These are phyloP conservation scores for Tetanocera ferruginea DNA, from an alignment of 2,888 invertebrate genomes.

Conservation along the genomic window DNA sequence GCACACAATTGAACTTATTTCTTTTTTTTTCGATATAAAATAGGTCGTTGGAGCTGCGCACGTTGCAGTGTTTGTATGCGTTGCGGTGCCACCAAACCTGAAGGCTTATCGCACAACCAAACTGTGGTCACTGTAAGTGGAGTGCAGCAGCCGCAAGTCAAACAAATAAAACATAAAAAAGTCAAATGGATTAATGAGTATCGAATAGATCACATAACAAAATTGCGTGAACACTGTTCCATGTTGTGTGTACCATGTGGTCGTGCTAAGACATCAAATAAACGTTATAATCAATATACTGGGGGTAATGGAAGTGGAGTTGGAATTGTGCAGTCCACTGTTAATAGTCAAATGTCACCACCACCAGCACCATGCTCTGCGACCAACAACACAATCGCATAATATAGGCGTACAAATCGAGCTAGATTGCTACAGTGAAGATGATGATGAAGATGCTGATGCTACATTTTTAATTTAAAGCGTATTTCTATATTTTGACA, in stretches of 20 bases:
- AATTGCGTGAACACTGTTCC: slow-evolving; percentile 66
- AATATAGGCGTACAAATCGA: neutral
- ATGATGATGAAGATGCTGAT: neutral
- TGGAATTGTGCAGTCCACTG: neutral
- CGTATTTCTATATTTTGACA: neutral
- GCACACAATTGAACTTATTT: neutral
- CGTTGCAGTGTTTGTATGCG: slow-evolving; percentile 81
- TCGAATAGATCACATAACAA: slow-evolving; percentile 67
- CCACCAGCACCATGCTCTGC: slow-evolving; percentile 46
- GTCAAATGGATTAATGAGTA: slow-evolving; percentile 69
- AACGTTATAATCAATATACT: slow-evolving; percentile 16
- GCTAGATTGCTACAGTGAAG: neutral
- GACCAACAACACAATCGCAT: slow-evolving; percentile 43
- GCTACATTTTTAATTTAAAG: neutral
- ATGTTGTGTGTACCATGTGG: slow-evolving; percentile 75
- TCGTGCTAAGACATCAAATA: slow-evolving; percentile 55
- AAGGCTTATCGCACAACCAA: slow-evolving; percentile 63
- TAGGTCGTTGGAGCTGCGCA: slow-evolving; percentile 89
- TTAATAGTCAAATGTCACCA: slow-evolving; percentile 47
- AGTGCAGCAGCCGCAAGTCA: slow-evolving; percentile 48
- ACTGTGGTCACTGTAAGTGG: slow-evolving; percentile 47
- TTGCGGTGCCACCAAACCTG: slow-evolving; percentile 73
- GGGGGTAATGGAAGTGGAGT: neutral
- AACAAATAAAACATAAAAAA: slow-evolving; percentile 60
- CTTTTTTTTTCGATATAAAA: neutral